phyloP scores from a whole-genome alignment of 2,888 invertebrate species.

The Polietes domitor region DNA sequence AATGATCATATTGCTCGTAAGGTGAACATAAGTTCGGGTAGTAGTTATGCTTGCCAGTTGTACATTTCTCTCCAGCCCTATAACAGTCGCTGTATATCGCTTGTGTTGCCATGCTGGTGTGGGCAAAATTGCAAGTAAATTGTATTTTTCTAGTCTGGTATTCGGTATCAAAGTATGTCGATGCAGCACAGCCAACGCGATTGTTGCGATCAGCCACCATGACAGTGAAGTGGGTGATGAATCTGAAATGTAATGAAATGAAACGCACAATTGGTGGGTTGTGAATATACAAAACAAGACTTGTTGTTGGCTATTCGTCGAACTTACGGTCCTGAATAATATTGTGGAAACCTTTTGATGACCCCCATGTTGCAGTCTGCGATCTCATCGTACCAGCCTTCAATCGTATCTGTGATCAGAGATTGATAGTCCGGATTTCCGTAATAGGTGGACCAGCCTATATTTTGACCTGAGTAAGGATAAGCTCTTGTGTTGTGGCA shows the following conservation, averaged over 20 bases:
- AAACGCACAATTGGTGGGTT: too few species aligned
- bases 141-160: too few species aligned
- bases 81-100: too few species aligned
- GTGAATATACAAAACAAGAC: not conserved
- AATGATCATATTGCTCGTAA: conserved; percentile 69
- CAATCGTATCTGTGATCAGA: not conserved
- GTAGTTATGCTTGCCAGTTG: conserved; percentile 69
- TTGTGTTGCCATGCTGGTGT: too few species aligned
- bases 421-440: not conserved
- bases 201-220: conserved; percentile 75
- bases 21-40: conserved; percentile 71
- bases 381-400: not conserved
- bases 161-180: too few species aligned
- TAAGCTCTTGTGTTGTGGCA: conserved; percentile 73
- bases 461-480: conserved; percentile 73
- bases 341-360: conserved; percentile 65
- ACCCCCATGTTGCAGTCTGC: not conserved
- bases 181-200: conserved; percentile 76
- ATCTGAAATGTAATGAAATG: conserved; percentile 69
- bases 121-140: too few species aligned
- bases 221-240: conserved; percentile 77
- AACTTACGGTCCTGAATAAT: conserved; percentile 48
- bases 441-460: conserved; percentile 40
- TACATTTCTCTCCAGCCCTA: conserved; percentile 68
- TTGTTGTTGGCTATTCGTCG: not conserved